Base-by-base conservation (phyloP, 2,888 invertebrate species). In the Gastrophysa polygoni region DNA sequence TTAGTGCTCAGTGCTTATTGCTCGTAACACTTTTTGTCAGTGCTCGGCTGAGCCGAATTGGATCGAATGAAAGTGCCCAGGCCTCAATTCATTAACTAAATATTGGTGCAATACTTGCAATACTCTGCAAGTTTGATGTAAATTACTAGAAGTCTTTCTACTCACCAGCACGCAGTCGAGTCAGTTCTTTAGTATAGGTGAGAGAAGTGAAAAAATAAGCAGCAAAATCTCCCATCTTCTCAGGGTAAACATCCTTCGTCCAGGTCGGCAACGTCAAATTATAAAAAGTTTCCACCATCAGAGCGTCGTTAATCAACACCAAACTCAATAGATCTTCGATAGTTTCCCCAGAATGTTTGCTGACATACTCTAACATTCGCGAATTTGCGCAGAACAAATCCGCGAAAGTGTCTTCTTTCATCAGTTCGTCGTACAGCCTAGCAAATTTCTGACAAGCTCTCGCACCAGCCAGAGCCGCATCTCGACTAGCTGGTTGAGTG, bases 251-350 rank as follows among this genome's bases (percentile, higher is more conserved):
- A 18, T 79, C 77, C 18, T 67, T 46, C 1, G 68, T 70, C 72
- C 72, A 71, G 4, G 54, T 63, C n/a, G 67, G 72, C 59, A 69
- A 67, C 54, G 61, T 71, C 8, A 70, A 67, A 64, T 90, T 89
- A 66, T 89, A 86, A 1, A 86, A 68, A 7, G 75, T 73, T 80
- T 91, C 91, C 61, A 91, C 90, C 49, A 80, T 85, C 2, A 91
- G 78, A 0, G 83, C 84, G 73, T 86, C 87, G 73, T 87, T 89
- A 16, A 91, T 78, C 54, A 47, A 1, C 48, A 43, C 14, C 10
- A 63, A 83, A 83, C 63, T 82, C 61, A 81, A 73, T 44, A 88
- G 82, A 46, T 84, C 82, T 16, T 6, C 16, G n/a, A 91, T 78
- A 47, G 81, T 78, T 46, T 73, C 79, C 0, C 91, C 91, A 1